A percentile compares a stretch with the other conserved stretches of the same genome.
phyloP scores from a whole-genome alignment of 1,140 invertebrate species.

The Drosophila pectinifera region DNA sequence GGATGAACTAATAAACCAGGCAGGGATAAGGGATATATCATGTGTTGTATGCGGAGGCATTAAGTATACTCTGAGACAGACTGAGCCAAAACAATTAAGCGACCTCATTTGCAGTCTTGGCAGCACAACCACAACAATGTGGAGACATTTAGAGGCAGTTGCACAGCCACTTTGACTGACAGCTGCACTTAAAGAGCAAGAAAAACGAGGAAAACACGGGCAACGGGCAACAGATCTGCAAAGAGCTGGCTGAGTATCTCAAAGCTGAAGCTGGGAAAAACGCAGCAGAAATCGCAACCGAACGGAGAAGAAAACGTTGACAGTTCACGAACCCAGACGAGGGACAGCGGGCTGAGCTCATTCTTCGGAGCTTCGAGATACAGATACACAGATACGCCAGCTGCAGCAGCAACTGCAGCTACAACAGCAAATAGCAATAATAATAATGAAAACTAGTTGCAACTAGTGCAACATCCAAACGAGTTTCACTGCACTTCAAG shows the following conservation, averaged over 20 bases:
- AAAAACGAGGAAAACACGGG: conserved; percentile 41
- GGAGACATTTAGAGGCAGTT: conserved; percentile 75
- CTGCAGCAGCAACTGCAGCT: conserved; percentile 35
- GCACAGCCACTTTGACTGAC: conserved; percentile 72
- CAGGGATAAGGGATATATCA: conserved; percentile 34
- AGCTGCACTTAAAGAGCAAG: conserved; percentile 78
- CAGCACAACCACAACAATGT: conserved; percentile 49
- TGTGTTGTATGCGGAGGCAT: conserved; percentile 14
- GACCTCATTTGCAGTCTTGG: conserved; percentile 69
- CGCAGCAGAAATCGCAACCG: conserved; percentile 28
- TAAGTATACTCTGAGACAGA: conserved; percentile 49
- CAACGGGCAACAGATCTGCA: conserved; percentile 27
- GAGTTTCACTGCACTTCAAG: conserved; percentile 40
- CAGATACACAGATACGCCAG: conserved; percentile 70
- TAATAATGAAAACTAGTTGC: conserved; percentile 77
- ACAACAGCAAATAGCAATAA: conserved; percentile 40
- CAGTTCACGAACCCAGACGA: conserved; percentile 72
- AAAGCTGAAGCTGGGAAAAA: conserved; percentile 15
- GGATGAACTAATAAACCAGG: conserved; percentile 66
- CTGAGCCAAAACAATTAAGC: conserved; percentile 68
- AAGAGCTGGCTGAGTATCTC: conserved; percentile 16
- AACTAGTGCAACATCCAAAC: conserved; percentile 71
- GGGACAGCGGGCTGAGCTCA: conserved; percentile 57
- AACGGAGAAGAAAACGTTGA: conserved; percentile 61
- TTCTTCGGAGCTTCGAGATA: conserved; percentile 64